These are phyloP conservation scores for Aythya baeri DNA, from an alignment of 2,113 vertebrate genomes.

Conservation along the genomic window DNA sequence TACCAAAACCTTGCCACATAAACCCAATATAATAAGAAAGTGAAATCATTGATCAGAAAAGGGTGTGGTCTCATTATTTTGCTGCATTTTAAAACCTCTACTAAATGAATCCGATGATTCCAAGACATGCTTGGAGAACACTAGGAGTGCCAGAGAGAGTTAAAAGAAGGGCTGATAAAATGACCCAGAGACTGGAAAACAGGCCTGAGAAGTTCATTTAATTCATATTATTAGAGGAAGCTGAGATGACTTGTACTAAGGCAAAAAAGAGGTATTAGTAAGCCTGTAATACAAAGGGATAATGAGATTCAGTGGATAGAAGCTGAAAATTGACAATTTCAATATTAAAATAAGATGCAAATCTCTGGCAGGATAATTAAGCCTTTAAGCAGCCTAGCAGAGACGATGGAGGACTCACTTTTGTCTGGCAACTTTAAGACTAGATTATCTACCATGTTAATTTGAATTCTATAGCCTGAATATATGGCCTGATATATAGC, in stretches of 20 bases:
- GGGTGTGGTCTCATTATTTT: accelerated
- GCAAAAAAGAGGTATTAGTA: background rate
- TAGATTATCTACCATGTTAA: background rate
- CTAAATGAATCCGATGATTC: background rate
- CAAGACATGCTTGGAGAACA: background rate
- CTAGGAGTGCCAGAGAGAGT: background rate
- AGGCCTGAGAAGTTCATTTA: background rate
- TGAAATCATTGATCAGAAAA: background rate
- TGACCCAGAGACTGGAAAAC: background rate
- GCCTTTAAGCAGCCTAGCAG: background rate
- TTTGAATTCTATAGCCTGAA: background rate
- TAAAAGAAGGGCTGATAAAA: background rate
- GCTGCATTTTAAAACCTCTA: background rate
- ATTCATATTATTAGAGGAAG: background rate
- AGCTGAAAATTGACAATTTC: background rate
- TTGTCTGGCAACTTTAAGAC: background rate
- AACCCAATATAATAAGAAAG: background rate
- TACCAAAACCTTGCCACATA: too few species aligned
- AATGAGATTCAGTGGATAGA: background rate
- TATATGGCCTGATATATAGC: background rate
- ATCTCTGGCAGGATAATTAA: background rate
- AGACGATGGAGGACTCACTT: background rate
- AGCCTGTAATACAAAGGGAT: background rate
- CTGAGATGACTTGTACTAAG: background rate
- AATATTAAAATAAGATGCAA: background rate